Evolutionary conservation across 2,797 vertebrate species (phyloP).

Genomic region (Luscinia luscinia): DNA sequence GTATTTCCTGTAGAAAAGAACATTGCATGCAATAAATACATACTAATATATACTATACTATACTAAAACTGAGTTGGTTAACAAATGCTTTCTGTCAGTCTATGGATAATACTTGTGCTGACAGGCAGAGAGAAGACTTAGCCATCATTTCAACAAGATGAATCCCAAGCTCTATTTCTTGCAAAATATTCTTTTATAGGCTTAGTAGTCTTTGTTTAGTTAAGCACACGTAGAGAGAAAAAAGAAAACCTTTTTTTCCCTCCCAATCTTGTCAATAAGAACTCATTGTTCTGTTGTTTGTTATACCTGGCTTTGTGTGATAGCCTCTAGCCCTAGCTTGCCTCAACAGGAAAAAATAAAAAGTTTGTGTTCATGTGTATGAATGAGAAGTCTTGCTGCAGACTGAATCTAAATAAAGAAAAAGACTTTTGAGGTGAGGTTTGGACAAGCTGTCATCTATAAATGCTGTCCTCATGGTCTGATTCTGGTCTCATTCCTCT

Average conservation of each 20-base stretch:
- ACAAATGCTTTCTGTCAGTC: background rate
- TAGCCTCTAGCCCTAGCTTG: background rate
- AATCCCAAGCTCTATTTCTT: slow-evolving; percentile 11
- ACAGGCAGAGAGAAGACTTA: background rate
- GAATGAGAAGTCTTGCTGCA: background rate
- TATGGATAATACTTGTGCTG: background rate
- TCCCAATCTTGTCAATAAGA: background rate
- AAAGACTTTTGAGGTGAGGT: background rate
- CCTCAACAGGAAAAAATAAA: background rate
- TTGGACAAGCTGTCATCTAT: background rate
- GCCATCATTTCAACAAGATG: background rate
- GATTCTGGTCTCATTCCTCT: slow-evolving; percentile 11
- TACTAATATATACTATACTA: background rate
- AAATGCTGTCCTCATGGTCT: background rate
- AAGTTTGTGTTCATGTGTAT: background rate
- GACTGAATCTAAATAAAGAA: background rate
- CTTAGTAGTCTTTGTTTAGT: slow-evolving; percentile 17
- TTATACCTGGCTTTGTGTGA: background rate
- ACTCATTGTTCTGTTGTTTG: background rate
- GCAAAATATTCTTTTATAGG: slow-evolving; percentile 3
- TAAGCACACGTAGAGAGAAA: background rate
- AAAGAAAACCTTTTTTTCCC: background rate
- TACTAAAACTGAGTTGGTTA: background rate
- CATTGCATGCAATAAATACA: fast-evolving
- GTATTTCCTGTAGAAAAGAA: background rate